Percentiles rank a stretch among this genome's conserved stretches.
These are phyloP conservation scores for Borostomias antarcticus DNA, from an alignment of 2,797 vertebrate species.

Conservation along the genomic window DNA sequence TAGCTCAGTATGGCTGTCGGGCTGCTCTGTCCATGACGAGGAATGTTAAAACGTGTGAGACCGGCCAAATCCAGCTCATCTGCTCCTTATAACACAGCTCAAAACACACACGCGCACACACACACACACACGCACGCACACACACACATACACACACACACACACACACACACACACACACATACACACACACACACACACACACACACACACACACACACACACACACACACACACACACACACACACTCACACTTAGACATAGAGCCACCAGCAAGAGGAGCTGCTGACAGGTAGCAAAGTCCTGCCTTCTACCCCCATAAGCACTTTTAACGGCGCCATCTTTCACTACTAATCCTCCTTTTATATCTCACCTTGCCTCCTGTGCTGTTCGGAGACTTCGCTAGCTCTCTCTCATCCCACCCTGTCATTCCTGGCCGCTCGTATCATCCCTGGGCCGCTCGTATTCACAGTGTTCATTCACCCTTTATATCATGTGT, in stretches of 20 bases:
- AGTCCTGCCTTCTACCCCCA: no score
- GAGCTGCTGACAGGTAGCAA: conserved; percentile 68
- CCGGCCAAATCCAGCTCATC: conserved; percentile 75
- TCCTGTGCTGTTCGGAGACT: neutral
- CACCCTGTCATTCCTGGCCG: no score
- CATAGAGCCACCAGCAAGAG: conserved; percentile 37
- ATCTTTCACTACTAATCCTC: neutral
- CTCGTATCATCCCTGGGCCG: no score
- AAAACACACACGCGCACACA: conserved; percentile 18
- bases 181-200: conserved; percentile 42
- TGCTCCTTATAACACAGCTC: conserved; percentile 63
- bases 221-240: conserved; percentile 8
- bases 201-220: conserved; percentile 29
- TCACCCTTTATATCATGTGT: neutral
- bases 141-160: conserved; percentile 1
- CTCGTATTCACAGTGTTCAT: neutral
- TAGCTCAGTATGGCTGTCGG: no score
- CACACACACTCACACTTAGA: conserved; percentile 42
- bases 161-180: conserved; percentile 14
- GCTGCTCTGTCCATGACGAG: conserved; percentile 74
- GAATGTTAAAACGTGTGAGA: conserved; percentile 77
- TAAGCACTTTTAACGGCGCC: neutral
- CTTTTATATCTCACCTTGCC: neutral
- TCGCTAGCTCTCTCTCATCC: neutral
- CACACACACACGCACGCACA: neutral